phyloP scores from a whole-genome alignment of 2,113 vertebrate species.

The Mugil cephalus region DNA sequence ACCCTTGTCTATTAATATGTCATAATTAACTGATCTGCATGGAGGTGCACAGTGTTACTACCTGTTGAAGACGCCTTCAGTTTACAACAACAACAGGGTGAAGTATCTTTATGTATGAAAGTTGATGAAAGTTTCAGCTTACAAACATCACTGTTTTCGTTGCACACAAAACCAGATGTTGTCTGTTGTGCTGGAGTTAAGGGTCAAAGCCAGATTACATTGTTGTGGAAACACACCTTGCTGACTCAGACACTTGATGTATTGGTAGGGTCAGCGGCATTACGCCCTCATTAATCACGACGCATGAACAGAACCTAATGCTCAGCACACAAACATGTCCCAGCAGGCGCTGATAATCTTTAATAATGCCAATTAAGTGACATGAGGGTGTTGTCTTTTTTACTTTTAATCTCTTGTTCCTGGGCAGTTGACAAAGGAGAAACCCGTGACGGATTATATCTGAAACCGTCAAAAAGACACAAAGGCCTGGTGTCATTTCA shows the following conservation, averaged over 20 bases:
- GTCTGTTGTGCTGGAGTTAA: not conserved
- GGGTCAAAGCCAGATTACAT: slow-evolving; percentile 3
- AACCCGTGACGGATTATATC: no score
- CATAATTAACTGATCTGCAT: slow-evolving; percentile 8
- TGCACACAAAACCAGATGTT: not conserved
- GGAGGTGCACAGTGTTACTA: not conserved
- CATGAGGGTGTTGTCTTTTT: not conserved
- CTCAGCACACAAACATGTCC: slow-evolving; percentile 18
- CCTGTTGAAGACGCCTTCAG: not conserved
- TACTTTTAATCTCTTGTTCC: no score
- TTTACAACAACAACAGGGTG: not conserved
- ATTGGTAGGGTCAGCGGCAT: slow-evolving; percentile 5
- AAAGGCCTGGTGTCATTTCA: no score
- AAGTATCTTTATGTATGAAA: not conserved
- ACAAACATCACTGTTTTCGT: slow-evolving; percentile 2
- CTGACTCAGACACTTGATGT: slow-evolving; percentile 35
- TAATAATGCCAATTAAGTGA: not conserved
- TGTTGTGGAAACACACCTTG: slow-evolving; percentile 64
- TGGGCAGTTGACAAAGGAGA: no score
- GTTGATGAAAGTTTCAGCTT: not conserved
- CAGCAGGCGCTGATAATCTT: not conserved
- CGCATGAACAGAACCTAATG: slow-evolving; percentile 1
- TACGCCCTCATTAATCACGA: slow-evolving; percentile 24
- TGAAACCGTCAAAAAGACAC: not conserved
- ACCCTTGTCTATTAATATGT: slow-evolving; percentile 15